Percentiles rank a stretch among this genome's conserved stretches.
These are phyloP conservation scores for Brassicogethes aeneus DNA, from an alignment of 2,888 invertebrate genomes.

Conservation along the genomic window DNA sequence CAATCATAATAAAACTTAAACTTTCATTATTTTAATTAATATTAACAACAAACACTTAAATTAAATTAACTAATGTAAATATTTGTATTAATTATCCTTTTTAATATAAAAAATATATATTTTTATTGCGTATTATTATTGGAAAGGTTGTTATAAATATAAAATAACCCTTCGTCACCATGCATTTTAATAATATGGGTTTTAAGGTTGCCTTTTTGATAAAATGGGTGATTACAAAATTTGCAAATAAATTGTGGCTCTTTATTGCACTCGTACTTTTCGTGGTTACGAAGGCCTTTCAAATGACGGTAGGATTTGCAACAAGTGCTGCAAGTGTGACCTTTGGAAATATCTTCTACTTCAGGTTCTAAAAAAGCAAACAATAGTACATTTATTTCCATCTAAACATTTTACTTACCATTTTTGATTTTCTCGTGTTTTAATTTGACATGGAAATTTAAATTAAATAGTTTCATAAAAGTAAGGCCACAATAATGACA, in stretches of 20 bases:
- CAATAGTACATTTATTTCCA: too few relatives aligned
- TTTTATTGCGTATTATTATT: neutral
- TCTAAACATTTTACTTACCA: neutral
- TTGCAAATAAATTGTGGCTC: conserved; percentile 4
- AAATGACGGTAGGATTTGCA: conserved; percentile 18
- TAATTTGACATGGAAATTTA: neutral
- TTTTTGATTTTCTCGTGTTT: neutral
- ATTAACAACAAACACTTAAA: too few relatives aligned
- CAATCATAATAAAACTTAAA: too few relatives aligned
- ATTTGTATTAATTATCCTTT: too few relatives aligned
- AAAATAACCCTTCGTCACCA: conserved; percentile 4
- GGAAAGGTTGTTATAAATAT: neutral
- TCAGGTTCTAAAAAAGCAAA: neutral
- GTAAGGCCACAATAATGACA: conserved; percentile 13
- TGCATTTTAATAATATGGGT: conserved; percentile 5
- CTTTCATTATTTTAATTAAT: too few relatives aligned
- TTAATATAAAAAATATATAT: too few relatives aligned
- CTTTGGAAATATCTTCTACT: neutral
- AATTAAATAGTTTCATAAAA: neutral
- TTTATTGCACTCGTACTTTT: conserved; percentile 15
- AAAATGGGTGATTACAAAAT: conserved; percentile 11
- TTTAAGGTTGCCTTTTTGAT: conserved; percentile 12
- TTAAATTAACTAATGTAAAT: too few relatives aligned
- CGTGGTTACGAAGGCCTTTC: conserved; percentile 20
- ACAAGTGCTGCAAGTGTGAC: conserved; percentile 13